Conservation (phyloP, 1,140 invertebrate genomes). For the Eulimnadia texana region DNA sequence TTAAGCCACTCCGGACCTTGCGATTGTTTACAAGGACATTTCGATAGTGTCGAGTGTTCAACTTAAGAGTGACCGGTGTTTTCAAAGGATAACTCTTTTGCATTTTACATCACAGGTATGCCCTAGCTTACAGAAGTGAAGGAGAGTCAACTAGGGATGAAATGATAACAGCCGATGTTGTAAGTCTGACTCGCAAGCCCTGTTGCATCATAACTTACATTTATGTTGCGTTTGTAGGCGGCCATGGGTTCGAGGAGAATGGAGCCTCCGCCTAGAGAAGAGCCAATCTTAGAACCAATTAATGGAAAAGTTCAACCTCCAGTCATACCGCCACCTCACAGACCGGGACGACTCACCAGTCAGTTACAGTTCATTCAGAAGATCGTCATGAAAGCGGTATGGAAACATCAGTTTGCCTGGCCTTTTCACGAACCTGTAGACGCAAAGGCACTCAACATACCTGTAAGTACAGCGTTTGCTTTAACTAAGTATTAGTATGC, state of each 20-base stretch:
- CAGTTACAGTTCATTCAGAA: slow-evolving; percentile 89
- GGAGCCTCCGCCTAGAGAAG: slow-evolving; percentile 50
- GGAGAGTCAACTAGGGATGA: slow-evolving; percentile 13
- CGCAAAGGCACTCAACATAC: slow-evolving; percentile 85
- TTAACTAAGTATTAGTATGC: background rate
- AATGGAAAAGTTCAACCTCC: slow-evolving; percentile 69
- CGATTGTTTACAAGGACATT: too few species aligned
- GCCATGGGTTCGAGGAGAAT: slow-evolving; percentile 1
- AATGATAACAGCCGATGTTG: background rate
- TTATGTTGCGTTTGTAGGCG: background rate
- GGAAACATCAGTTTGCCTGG: slow-evolving; percentile 98
- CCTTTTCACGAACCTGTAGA: slow-evolving; percentile 96
- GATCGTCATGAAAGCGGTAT: slow-evolving; percentile 85
- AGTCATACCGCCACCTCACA: slow-evolving; percentile 53
- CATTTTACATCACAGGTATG: background rate
- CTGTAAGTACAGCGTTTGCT: slow-evolving; percentile 42
- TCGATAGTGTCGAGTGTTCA: too few species aligned
- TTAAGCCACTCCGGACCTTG: too few species aligned
- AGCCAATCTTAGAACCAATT: slow-evolving; percentile 53
- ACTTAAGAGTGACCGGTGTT: background rate
- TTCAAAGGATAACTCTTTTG: background rate
- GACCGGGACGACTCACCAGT: slow-evolving; percentile 78
- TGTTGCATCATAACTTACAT: background rate
- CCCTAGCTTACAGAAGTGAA: slow-evolving; percentile 12
- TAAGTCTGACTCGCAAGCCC: background rate